A percentile compares a stretch with the other conserved stretches of the same genome.
phyloP scores from a whole-genome alignment of 2,888 invertebrate species.

The Branchellion lobata region DNA sequence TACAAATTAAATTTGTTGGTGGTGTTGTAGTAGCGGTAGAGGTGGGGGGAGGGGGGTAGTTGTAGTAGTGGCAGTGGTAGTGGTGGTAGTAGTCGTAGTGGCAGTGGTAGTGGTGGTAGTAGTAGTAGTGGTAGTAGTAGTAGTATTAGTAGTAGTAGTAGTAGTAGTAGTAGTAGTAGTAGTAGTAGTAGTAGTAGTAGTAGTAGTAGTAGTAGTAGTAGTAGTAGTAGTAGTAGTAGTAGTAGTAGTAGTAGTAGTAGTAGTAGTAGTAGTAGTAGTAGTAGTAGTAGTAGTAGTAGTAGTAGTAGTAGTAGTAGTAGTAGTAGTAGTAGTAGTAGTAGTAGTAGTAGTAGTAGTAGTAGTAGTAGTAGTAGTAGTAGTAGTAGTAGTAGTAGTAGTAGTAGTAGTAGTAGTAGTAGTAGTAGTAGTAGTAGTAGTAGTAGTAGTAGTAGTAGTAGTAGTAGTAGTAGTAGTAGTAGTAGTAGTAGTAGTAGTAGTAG shows the following conservation, averaged over 20 bases:
- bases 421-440: slow-evolving; percentile 26
- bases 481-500: not conserved
- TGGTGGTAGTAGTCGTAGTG: too few species aligned
- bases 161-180: slow-evolving; percentile 8
- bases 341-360: slow-evolving; percentile 13
- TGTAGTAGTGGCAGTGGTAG: too few species aligned
- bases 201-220: slow-evolving; percentile 25
- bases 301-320: slow-evolving; percentile 16
- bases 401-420: slow-evolving; percentile 29
- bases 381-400: slow-evolving; percentile 26
- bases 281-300: slow-evolving; percentile 36
- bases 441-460: slow-evolving; percentile 1
- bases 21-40: too few species aligned
- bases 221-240: slow-evolving; percentile 32
- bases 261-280: slow-evolving; percentile 37
- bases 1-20: too few species aligned
- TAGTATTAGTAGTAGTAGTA: not conserved
- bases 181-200: slow-evolving; percentile 13
- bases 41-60: too few species aligned
- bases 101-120: not conserved
- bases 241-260: slow-evolving; percentile 33
- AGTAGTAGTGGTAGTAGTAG: not conserved
- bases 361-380: not conserved
- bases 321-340: slow-evolving; percentile 13
- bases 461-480: slow-evolving; percentile 20